Percentiles rank a stretch among this genome's conserved stretches.
Conservation (phyloP, 2,797 vertebrate species). For the Schizothorax lantsangensis region DNA sequence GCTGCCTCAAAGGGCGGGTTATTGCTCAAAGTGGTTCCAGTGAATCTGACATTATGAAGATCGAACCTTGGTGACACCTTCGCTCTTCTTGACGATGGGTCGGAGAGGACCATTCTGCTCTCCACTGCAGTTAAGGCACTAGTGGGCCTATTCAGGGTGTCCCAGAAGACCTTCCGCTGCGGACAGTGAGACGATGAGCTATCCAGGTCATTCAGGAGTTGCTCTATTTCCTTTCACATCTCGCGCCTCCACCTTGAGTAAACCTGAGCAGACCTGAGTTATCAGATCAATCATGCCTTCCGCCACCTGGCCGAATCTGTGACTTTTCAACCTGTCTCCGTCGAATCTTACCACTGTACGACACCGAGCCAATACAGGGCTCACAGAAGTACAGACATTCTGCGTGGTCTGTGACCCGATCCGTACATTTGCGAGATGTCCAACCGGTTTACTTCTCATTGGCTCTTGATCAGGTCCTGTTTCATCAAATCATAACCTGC, state of each 20-base stretch:
- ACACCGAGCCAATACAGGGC: too few relatives aligned
- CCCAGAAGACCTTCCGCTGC: not conserved
- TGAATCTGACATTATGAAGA: not conserved
- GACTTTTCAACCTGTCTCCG: not conserved
- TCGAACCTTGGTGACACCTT: not conserved
- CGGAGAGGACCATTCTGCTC: not conserved
- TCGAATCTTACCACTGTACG: not conserved
- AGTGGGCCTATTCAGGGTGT: not conserved
- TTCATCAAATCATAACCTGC: too few relatives aligned
- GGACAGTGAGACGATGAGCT: not conserved
- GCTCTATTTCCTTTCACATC: not conserved
- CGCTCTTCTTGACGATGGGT: not conserved
- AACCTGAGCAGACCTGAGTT: not conserved
- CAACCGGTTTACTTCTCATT: slow-evolving; percentile 15
- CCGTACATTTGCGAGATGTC: not conserved
- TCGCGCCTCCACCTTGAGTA: not conserved
- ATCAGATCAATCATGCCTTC: not conserved
- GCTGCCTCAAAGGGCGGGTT: not conserved
- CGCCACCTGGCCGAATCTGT: too few relatives aligned
- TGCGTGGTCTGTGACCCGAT: too few relatives aligned
- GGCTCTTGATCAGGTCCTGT: too few relatives aligned
- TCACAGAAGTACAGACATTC: not conserved
- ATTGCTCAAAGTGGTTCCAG: slow-evolving; percentile 2
- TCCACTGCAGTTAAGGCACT: not conserved
- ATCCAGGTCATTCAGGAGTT: not conserved